A percentile compares a stretch with the other conserved stretches of the same genome.
These are phyloP conservation scores for Austrolebias charrua DNA, from an alignment of 2,797 vertebrate genomes.

Conservation along the genomic window DNA sequence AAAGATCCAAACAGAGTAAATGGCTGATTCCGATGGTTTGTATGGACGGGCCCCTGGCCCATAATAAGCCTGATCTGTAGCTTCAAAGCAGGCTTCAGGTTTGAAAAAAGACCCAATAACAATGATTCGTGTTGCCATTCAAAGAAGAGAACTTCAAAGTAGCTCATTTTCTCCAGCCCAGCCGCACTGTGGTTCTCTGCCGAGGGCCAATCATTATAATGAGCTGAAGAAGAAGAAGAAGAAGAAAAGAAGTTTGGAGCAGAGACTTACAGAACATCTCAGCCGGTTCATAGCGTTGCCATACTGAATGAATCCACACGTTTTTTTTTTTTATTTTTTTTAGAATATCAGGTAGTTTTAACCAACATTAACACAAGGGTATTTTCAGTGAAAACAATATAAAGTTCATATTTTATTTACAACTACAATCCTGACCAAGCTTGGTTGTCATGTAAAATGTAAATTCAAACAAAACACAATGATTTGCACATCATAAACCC, in stretches of 20 bases:
- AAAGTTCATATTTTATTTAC: too few relatives aligned
- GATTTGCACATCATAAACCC: too few relatives aligned
- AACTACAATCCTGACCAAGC: too few relatives aligned
- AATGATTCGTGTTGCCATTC: conserved; percentile 52
- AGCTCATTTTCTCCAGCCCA: conserved; percentile 55
- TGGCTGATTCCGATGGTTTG: conserved; percentile 30
- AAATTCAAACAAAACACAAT: too few relatives aligned
- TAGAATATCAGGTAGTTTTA: conserved; percentile 1
- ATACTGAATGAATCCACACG: conserved; percentile 20
- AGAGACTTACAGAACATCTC: conserved; percentile 17
- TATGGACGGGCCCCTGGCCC: conserved; percentile 18
- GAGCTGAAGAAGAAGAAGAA: conserved; percentile 39
- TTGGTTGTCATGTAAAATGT: too few relatives aligned
- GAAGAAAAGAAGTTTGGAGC: background rate
- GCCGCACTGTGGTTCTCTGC: conserved; percentile 56
- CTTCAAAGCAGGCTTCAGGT: conserved; percentile 57
- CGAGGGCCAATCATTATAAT: conserved; percentile 64
- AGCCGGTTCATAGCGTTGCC: conserved; percentile 14
- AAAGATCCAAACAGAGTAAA: conserved; percentile 16
- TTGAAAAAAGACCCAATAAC: conserved; percentile 50
- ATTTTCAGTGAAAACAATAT: too few relatives aligned
- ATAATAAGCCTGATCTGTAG: conserved; percentile 40
- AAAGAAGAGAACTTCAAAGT: conserved; percentile 68
- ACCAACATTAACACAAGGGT: too few relatives aligned
- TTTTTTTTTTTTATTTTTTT: too few relatives aligned